A percentile compares a stretch with the other conserved stretches of the same genome.
These are phyloP conservation scores for Nematolebias whitei DNA, from an alignment of 2,113 vertebrate genomes.

Conservation along the genomic window DNA sequence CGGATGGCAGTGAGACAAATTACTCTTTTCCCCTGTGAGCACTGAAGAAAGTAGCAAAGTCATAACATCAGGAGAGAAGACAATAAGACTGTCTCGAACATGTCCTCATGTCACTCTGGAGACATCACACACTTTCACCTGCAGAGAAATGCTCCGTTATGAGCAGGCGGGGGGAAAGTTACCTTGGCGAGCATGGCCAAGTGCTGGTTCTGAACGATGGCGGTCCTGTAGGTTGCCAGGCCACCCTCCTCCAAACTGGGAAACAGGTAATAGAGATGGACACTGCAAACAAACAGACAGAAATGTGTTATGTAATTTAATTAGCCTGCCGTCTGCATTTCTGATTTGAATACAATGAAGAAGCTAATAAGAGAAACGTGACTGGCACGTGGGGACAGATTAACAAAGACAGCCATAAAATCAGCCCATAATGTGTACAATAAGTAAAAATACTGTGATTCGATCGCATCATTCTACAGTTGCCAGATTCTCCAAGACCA, in stretches of 20 bases:
- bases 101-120: slow-evolving; percentile 27
- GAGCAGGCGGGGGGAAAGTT: slow-evolving; percentile 19
- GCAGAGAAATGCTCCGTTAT: background rate
- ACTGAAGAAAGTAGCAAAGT: slow-evolving; percentile 42
- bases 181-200: slow-evolving; percentile 98
- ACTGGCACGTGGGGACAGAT: too few relatives aligned
- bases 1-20: slow-evolving; percentile 52
- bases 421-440: background rate
- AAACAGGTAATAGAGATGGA: slow-evolving; percentile 97
- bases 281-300: slow-evolving; percentile 77
- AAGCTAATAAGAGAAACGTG: background rate
- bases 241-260: slow-evolving; percentile 95
- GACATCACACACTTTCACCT: slow-evolving; percentile 20
- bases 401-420: background rate
- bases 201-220: slow-evolving; percentile 98
- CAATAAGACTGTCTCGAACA: slow-evolving; percentile 34
- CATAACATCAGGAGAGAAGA: slow-evolving; percentile 40
- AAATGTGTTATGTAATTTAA: background rate
- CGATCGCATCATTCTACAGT: background rate
- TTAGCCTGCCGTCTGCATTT: background rate
- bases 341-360: background rate
- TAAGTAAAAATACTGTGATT: background rate
- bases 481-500: slow-evolving; percentile 18
- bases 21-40: slow-evolving; percentile 43
- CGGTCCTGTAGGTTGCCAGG: slow-evolving; percentile 94